Evolutionary conservation across 2,888 invertebrate genomes (phyloP), one percentile per base, ranked within the genome.

Genomic region (Synanthedon tipuliformis): DNA sequence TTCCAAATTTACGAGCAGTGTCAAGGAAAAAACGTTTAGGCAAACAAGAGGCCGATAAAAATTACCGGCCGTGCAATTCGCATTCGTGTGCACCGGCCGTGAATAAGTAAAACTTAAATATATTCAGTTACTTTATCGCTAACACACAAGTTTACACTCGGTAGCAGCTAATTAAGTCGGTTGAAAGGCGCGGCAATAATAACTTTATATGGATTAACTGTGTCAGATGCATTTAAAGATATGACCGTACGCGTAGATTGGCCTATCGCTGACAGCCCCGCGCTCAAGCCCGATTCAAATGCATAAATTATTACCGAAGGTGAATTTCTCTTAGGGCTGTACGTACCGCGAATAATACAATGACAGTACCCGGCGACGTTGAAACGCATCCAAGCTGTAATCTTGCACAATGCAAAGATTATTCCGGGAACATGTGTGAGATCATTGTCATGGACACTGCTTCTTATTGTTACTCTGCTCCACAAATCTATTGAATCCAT

Each of bases 141-240:
- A 68, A 74, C 78, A 78, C 71, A 75, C 65, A 72, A 74, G 72
- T 75, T 80, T 76, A 79, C 79, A 75, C 78, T 69, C 73, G 69
- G 79, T 80, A 75, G 79, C 77, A 63, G 71, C 73, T 77, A 81
- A 81, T 83, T 81, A 81, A 80, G 72, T 73, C 68, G 63, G 73
- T 76, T 75, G 74, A 77, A 78, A 78, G 74, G 73, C 75, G 73
- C 74, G 66, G 74, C 69, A 73, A 74, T 79, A 82, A 80, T 82
- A 79, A 78, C 78, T 82, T 78, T 79, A 81, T 81, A 80, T 75
- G 77, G 80, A 80, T 78, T 77, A 80, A 78, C 71, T 74, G 71
- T 78, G 79, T 80, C 81, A 79, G 80, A 80, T 78, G 73, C 77
- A 74, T 75, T 78, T 71, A 73, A 61, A 76, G 79, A 82, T 81